These are phyloP conservation scores for Tridacna crocea DNA, from an alignment of 2,888 invertebrate species.

Conservation along the genomic window DNA sequence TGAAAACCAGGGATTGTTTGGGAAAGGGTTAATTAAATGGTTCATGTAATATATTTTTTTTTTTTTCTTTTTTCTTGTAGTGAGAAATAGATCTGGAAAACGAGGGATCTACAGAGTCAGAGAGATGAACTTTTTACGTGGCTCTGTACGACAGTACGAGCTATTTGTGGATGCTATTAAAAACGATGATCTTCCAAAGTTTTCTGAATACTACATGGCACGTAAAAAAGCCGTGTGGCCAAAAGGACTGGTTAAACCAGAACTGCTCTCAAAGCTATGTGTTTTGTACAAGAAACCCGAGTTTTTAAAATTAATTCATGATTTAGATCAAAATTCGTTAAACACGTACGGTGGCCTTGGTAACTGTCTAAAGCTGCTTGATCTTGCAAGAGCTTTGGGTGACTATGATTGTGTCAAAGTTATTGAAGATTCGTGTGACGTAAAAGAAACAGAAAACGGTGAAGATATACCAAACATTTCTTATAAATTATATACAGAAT, in stretches of 20 bases:
- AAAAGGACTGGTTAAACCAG: background rate
- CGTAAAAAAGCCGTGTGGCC: background rate
- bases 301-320: background rate
- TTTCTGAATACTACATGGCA: background rate
- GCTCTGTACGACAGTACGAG: background rate
- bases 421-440: background rate
- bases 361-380: background rate
- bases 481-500: constrained; percentile 8
- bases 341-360: background rate
- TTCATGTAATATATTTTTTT: too few species aligned
- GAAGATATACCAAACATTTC: background rate
- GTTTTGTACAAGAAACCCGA: constrained; percentile 1
- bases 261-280: background rate
- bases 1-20: too few species aligned
- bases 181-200: background rate
- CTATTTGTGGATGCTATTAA: background rate
- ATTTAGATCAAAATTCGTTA: background rate
- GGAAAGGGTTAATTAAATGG: constrained; percentile 1
- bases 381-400: background rate
- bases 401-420: background rate
- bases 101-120: background rate
- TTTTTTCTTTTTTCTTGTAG: too few species aligned
- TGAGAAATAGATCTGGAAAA: too few species aligned
- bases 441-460: background rate
- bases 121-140: background rate